Conservation (phyloP, 1,140 invertebrate genomes). For the Drosophila athabasca region DNA sequence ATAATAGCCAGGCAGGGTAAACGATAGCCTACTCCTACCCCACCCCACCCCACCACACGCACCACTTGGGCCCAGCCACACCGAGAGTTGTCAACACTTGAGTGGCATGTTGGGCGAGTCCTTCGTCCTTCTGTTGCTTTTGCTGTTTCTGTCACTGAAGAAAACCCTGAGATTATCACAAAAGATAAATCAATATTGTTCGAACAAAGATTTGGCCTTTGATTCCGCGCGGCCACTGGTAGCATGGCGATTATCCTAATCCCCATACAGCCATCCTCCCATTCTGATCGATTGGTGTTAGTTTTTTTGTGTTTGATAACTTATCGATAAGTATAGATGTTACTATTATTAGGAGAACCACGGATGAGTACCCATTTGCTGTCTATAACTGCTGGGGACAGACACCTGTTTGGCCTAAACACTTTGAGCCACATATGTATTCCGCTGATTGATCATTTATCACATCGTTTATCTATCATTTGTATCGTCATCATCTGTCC, state of each 20-base stretch:
- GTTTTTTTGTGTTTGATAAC: background rate
- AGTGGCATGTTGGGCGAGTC: conserved; percentile 31
- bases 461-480: conserved; percentile 12
- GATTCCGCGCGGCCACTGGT: conserved; percentile 30
- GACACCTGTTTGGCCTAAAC: conserved; percentile 25
- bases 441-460: conserved; percentile 27
- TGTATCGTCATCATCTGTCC: background rate
- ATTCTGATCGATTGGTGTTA: conserved; percentile 34
- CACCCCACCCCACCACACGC: background rate
- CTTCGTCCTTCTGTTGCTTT: conserved; percentile 18
- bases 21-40: conserved; percentile 24
- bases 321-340: conserved; percentile 18
- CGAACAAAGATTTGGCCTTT: conserved; percentile 32
- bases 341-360: too few species aligned
- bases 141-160: conserved; percentile 2
- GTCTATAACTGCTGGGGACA: background rate
- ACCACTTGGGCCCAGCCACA: background rate
- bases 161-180: conserved; percentile 32
- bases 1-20: conserved; percentile 43
- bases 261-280: background rate
- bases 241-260: conserved; percentile 32
- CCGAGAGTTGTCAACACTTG: conserved; percentile 50
- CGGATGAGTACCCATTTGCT: background rate
- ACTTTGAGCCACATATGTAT: conserved; percentile 10
- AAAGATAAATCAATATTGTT: conserved; percentile 53